phyloP scores from a whole-genome alignment of 2,797 vertebrate genomes.

The Dallia pectoralis region DNA sequence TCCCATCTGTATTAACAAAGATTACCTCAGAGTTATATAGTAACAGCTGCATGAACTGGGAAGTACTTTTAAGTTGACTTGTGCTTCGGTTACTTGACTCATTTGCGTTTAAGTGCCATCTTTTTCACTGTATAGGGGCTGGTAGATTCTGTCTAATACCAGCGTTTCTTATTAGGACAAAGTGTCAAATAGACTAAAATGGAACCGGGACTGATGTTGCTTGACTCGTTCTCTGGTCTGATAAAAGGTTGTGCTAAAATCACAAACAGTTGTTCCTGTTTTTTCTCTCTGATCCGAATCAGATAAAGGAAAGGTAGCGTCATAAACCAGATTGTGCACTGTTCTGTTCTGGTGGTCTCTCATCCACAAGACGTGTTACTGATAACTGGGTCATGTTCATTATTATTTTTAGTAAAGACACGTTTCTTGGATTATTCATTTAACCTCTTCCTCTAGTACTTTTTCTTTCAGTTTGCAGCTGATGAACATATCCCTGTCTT shows the following conservation, averaged over 20 bases:
- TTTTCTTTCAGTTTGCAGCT: not conserved
- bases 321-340: too few species aligned
- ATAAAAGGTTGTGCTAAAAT: not conserved
- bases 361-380: constrained; percentile 31
- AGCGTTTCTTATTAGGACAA: too few species aligned
- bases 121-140: too few species aligned
- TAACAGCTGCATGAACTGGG: too few species aligned
- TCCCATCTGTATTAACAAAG: not conserved
- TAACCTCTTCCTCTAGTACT: not conserved
- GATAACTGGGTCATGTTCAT: constrained; percentile 46
- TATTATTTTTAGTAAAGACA: not conserved
- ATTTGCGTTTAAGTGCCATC: too few species aligned
- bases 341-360: too few species aligned
- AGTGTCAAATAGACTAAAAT: too few species aligned
- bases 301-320: not conserved
- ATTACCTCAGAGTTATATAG: too few species aligned
- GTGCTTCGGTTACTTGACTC: too few species aligned
- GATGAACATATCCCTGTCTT: not conserved
- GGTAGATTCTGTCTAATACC: too few species aligned
- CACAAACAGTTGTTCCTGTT: not conserved
- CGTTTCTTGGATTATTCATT: not conserved
- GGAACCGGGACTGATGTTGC: too few species aligned
- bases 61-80: too few species aligned
- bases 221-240: not conserved
- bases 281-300: not conserved